These are phyloP conservation scores for Lacanobia oleracea DNA, from an alignment of 2,888 invertebrate genomes.

Conservation along the genomic window DNA sequence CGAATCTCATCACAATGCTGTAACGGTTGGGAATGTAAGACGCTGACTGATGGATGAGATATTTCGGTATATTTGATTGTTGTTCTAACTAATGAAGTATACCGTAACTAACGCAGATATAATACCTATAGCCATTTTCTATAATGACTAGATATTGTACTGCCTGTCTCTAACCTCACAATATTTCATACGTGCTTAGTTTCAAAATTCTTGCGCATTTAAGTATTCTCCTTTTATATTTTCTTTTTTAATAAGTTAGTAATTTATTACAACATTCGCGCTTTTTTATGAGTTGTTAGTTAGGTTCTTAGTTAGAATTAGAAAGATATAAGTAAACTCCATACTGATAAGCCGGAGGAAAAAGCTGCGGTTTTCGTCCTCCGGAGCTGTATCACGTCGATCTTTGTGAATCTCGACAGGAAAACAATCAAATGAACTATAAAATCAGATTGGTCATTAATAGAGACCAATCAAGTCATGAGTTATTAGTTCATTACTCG, in stretches of 20 bases:
- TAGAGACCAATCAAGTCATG: neutral
- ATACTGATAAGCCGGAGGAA: neutral
- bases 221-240: neutral
- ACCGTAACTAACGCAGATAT: neutral
- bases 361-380: slow-evolving; percentile 6
- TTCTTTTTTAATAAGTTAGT: neutral
- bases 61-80: slow-evolving; percentile 20
- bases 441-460: neutral
- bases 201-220: neutral
- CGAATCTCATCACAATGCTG: neutral
- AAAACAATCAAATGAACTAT: slow-evolving; percentile 3
- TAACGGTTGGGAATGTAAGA: neutral
- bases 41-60: slow-evolving; percentile 11
- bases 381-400: neutral
- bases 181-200: slow-evolving; percentile 1
- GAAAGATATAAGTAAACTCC: neutral
- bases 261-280: neutral
- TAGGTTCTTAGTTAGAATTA: neutral
- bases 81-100: slow-evolving; percentile 1
- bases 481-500: neutral
- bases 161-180: neutral
- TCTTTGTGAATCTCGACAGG: slow-evolving; percentile 18
- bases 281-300: neutral
- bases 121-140: neutral
- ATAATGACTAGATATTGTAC: neutral